A percentile compares a stretch with the other conserved stretches of the same genome.
These are phyloP conservation scores for Hemistola chrysoprasaria DNA, from an alignment of 2,888 invertebrate species.

Conservation along the genomic window DNA sequence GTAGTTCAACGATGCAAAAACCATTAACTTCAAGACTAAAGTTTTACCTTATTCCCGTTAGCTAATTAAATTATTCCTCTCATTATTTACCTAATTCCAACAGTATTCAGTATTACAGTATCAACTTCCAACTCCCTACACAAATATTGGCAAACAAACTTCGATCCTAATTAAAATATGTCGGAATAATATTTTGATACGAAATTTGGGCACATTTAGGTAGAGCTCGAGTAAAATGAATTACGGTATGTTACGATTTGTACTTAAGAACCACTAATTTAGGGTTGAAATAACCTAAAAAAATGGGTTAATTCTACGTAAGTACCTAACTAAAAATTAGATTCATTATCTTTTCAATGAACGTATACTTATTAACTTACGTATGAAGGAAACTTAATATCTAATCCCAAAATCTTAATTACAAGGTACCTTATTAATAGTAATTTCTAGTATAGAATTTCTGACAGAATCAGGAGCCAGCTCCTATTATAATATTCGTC, in stretches of 20 bases:
- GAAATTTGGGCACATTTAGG: slow-evolving; percentile 28
- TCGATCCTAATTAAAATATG: slow-evolving; percentile 32
- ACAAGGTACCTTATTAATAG: slow-evolving; percentile 4
- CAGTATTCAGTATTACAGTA: too few relatives aligned
- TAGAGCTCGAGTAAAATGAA: slow-evolving; percentile 26
- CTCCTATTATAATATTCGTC: slow-evolving; percentile 45
- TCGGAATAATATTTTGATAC: slow-evolving; percentile 34
- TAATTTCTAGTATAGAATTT: slow-evolving; percentile 8
- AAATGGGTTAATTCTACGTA: too few relatives aligned
- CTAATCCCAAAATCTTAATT: slow-evolving; percentile 12
- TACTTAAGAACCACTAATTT: too few relatives aligned
- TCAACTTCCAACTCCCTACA: slow-evolving; percentile 19
- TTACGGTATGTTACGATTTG: slow-evolving; percentile 8
- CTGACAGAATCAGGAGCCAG: slow-evolving; percentile 34
- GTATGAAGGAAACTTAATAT: too few relatives aligned
- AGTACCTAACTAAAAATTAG: too few relatives aligned
- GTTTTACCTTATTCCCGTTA: slow-evolving; percentile 2
- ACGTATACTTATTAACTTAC: too few relatives aligned
- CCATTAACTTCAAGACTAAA: too few relatives aligned
- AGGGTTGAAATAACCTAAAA: too few relatives aligned
- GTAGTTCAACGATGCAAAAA: too few relatives aligned
- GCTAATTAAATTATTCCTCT: slow-evolving; percentile 10
- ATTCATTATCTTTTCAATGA: too few relatives aligned
- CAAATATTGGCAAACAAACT: slow-evolving; percentile 31
- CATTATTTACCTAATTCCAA: slow-evolving; percentile 20